Evolutionary conservation across 2,113 vertebrate species (phyloP).

Genomic region (Notothenia rossii): DNA sequence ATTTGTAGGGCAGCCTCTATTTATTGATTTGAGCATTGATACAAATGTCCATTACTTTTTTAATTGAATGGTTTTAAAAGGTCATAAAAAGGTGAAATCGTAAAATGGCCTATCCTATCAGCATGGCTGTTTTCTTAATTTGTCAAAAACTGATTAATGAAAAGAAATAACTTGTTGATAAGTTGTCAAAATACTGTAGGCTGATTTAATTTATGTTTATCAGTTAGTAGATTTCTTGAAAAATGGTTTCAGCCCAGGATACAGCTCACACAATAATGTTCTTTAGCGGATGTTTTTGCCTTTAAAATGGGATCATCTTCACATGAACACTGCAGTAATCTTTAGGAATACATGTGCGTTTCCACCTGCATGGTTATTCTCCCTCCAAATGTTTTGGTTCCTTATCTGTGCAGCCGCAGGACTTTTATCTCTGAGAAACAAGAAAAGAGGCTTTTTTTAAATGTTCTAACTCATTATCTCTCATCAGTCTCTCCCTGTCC

Average conservation of each 20-base stretch:
- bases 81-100: not conserved
- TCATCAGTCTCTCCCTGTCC: not conserved
- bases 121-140: not conserved
- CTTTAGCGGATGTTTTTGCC: not conserved
- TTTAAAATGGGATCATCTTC: not conserved
- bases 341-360: not conserved
- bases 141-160: not conserved
- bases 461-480: slow-evolving; percentile 8
- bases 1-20: not conserved
- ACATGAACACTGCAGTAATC: not conserved
- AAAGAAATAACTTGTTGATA: not conserved
- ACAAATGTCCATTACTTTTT: not conserved
- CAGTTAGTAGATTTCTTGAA: not conserved
- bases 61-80: not conserved
- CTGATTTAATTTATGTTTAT: too few relatives aligned
- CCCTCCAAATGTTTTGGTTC: not conserved
- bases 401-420: not conserved
- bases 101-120: not conserved
- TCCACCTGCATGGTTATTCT: slow-evolving; percentile 4
- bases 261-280: not conserved
- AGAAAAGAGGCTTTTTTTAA: not conserved
- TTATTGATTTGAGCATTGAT: not conserved
- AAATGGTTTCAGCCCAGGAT: not conserved
- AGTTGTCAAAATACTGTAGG: too few relatives aligned
- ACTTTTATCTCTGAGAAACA: slow-evolving; percentile 4